Base-by-base conservation (phyloP, 2,113 vertebrate species). In the Boulengeromyrus knoepffleri region DNA sequence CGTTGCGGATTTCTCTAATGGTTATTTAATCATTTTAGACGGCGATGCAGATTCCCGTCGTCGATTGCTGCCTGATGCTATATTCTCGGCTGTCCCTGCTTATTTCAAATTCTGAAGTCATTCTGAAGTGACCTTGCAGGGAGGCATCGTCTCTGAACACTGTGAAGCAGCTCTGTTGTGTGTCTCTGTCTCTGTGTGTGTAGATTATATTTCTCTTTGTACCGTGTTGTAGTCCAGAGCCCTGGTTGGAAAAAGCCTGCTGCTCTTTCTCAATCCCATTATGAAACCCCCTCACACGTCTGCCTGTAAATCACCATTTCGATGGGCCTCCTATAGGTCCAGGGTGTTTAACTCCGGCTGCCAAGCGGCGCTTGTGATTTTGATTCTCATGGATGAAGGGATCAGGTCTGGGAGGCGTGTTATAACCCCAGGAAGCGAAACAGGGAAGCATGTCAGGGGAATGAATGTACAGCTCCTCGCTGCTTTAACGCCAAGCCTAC, bases 291-390 rank as follows among this genome's bases (percentile, higher is more conserved):
- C 9, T 47, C 83, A 47, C 83, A 47, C 21, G 10, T 10, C 83
- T n/a, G 8, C 85, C 50, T 90, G 90, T 91, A 92, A 90, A 88
- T 85, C 90, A 80, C 36, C 70, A 89, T 91, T 90, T 92, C 88
- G 88, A 89, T 62, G 83, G 90, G 49, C 24, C 10, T 86, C 50
- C 70, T 53, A 85, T 88, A 74, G 87, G 77, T 47, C 88, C n/a
- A 1, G 50, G 24, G 12, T 19, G 17, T 80, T 83, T 84, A 24
- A 27, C 47, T 21, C 77, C 24, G 1, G 52, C 89, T 15, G 84
- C 13, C 56, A 17, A 85, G 24, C 36, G 15, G 45, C 52, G 42
- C 83, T 56, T 80, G 39, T 89, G 46, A 90, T 88, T 89, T 56
- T 89, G 31, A 15, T 85, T 84, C 45, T n/a, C 83, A 4, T 42